Percentiles rank a stretch among this genome's conserved stretches.
Conservation (phyloP, 2,888 invertebrate genomes). For the Laothoe populi region DNA sequence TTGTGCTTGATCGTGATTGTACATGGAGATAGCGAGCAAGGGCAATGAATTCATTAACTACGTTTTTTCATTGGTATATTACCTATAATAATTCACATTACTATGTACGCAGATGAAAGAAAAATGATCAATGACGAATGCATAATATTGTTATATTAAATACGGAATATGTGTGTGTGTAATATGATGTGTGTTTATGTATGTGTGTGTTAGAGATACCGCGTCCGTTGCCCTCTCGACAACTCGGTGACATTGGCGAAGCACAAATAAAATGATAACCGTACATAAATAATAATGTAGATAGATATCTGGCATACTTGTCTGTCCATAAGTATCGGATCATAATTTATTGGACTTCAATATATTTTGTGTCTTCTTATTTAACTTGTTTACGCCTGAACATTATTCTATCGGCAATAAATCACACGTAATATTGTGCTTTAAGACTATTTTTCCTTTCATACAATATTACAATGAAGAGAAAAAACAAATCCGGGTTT, state of each 20-base stretch:
- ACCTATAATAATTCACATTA: slow-evolving; percentile 58
- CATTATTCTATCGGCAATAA: slow-evolving; percentile 5
- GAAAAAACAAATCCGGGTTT: slow-evolving; percentile 23
- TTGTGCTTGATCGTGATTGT: slow-evolving; percentile 47
- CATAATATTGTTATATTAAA: slow-evolving; percentile 49
- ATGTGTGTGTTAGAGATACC: slow-evolving; percentile 66
- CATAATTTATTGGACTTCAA: slow-evolving; percentile 38
- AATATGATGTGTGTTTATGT: slow-evolving; percentile 54
- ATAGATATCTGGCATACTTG: slow-evolving; percentile 51
- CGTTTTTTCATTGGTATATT: slow-evolving; percentile 58
- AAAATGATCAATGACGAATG: slow-evolving; percentile 47
- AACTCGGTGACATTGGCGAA: slow-evolving; percentile 83
- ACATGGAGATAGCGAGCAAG: slow-evolving; percentile 62
- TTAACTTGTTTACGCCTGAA: slow-evolving; percentile 9
- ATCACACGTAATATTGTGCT: background rate
- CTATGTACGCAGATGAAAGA: slow-evolving; percentile 56
- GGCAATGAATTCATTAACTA: slow-evolving; percentile 71
- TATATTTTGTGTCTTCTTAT: slow-evolving; percentile 26
- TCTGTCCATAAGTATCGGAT: slow-evolving; percentile 49
- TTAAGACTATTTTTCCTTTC: slow-evolving; percentile 12
- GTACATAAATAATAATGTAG: slow-evolving; percentile 69
- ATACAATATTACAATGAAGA: background rate
- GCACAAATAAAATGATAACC: slow-evolving; percentile 79
- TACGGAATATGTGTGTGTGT: slow-evolving; percentile 38
- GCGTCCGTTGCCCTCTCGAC: slow-evolving; percentile 80